Conservation (phyloP, 2,113 vertebrate species). For the Lanius ludovicianus region DNA sequence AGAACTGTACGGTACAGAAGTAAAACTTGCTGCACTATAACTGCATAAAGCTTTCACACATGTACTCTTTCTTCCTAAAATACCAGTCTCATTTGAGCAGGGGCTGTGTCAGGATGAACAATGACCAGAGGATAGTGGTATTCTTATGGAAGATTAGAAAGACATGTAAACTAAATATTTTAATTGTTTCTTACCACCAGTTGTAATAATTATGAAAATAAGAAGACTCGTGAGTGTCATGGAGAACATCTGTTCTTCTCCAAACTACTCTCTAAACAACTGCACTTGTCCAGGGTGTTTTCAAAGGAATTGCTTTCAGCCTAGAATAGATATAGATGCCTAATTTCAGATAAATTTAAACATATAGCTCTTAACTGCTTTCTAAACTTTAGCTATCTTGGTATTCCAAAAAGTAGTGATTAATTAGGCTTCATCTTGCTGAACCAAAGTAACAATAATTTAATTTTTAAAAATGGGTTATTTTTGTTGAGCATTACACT, state of each 20-base stretch:
- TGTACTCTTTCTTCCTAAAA: not conserved
- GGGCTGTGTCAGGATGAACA: not conserved
- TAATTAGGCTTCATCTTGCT: slow-evolving; percentile 23
- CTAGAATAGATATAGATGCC: not conserved
- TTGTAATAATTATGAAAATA: not conserved
- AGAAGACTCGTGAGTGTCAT: not conserved
- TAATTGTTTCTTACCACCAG: not conserved
- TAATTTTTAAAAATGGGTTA: slow-evolving; percentile 31
- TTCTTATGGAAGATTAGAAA: not conserved
- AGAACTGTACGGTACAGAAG: not conserved
- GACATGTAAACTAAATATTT: not conserved
- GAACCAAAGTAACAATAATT: slow-evolving; percentile 4
- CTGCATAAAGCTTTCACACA: not conserved
- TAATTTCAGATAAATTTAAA: not conserved
- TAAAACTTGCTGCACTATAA: not conserved
- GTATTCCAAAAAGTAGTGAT: not conserved
- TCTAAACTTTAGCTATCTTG: not conserved
- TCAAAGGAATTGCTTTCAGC: not conserved
- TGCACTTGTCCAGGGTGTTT: not conserved
- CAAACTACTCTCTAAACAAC: not conserved
- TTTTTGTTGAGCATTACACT: slow-evolving; percentile 22
- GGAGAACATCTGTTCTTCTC: not conserved
- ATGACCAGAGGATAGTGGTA: not conserved
- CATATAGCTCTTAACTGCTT: not conserved
- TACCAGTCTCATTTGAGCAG: not conserved